Base-by-base conservation (phyloP, 2,797 vertebrate genomes). In the Enteromius mattozi region DNA sequence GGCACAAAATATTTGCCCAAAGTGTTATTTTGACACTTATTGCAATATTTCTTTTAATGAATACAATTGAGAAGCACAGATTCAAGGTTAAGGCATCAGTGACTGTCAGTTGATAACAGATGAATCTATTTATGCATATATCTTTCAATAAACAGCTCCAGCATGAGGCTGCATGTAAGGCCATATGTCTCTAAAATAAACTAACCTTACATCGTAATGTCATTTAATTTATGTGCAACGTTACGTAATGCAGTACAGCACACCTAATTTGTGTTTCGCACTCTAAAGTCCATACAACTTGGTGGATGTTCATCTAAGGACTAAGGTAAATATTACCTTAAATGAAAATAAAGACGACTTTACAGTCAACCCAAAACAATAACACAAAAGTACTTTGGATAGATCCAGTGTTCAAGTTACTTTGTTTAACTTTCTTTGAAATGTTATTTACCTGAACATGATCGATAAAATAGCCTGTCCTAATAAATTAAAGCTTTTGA, bases 281-380 rank as follows among this genome's bases (percentile, higher is more conserved):
- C 21, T 24, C n/a, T 1, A 2, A 69, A 54, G 45, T 69, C 47
- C 33, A 80, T 35, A 63, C 6, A 24, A 37, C 14, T 68, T 37
- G 27, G 45, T 51, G 17, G 71, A 51, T 3, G 47, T 35, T 51
- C n/a, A 54, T n/a, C 9, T 4, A 6, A 54, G 79, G 47, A 54
- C 21, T 40, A 12, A 56, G 10, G 65, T 80, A 70, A 70, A 69
- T 70, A 80, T 69, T 69, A 70, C 21, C 21, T 24, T 59, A 24
- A 56, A 14, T 7, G 49, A n/a, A 21, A 40, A 40, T 40, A 12
- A 51, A 1, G 24, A 75, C 1, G 10, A 37, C 19, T 33, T 59
- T 51, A 17, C 19, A 79, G 30, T 49, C 14, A 51, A 9, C 6
- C 13, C 45, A 68, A 78, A 56, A 61, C 21, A 42, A 47, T 27